A percentile compares a stretch with the other conserved stretches of the same genome.
Evolutionary conservation across 2,888 invertebrate genomes (phyloP).

Genomic region (Mesorhabditis sp.): DNA sequence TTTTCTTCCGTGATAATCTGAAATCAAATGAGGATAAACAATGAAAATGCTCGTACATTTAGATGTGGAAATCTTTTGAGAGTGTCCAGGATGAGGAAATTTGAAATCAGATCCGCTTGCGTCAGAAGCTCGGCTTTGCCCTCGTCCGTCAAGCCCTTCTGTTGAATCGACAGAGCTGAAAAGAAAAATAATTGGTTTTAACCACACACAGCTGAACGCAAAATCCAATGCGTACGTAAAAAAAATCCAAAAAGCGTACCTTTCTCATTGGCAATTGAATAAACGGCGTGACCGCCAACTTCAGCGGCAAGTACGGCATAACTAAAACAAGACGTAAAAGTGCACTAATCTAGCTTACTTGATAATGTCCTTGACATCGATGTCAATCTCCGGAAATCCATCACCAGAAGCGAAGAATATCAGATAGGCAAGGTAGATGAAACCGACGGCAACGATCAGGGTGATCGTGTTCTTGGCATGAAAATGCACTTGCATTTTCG

Average conservation of each 20-base stretch:
- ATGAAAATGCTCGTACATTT: slow-evolving; percentile 26
- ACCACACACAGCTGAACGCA: background rate
- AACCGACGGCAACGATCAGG: slow-evolving; percentile 34
- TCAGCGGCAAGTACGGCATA: slow-evolving; percentile 53
- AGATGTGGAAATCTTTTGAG: slow-evolving; percentile 49
- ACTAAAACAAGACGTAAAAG: slow-evolving; percentile 28
- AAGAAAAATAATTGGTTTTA: slow-evolving; percentile 6
- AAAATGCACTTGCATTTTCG: slow-evolving; percentile 39
- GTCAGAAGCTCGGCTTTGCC: slow-evolving; percentile 56
- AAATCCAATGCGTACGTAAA: slow-evolving; percentile 6
- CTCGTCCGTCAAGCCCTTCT: slow-evolving; percentile 51
- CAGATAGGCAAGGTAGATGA: slow-evolving; percentile 48
- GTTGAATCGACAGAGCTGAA: slow-evolving; percentile 31
- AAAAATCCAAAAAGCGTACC: slow-evolving; percentile 11
- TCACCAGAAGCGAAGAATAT: slow-evolving; percentile 46
- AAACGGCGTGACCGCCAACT: slow-evolving; percentile 55
- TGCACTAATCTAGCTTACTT: slow-evolving; percentile 22
- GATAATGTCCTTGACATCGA: slow-evolving; percentile 47
- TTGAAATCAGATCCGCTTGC: slow-evolving; percentile 55
- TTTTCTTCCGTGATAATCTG: slow-evolving; percentile 56
- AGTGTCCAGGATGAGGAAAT: slow-evolving; percentile 50
- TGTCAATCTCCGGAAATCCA: slow-evolving; percentile 45
- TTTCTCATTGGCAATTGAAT: slow-evolving; percentile 44
- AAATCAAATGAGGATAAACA: slow-evolving; percentile 13
- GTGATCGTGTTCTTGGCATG: slow-evolving; percentile 48